Evolutionary conservation across 1,140 invertebrate species (phyloP).

Genomic region (Drosophila ercepeae): DNA sequence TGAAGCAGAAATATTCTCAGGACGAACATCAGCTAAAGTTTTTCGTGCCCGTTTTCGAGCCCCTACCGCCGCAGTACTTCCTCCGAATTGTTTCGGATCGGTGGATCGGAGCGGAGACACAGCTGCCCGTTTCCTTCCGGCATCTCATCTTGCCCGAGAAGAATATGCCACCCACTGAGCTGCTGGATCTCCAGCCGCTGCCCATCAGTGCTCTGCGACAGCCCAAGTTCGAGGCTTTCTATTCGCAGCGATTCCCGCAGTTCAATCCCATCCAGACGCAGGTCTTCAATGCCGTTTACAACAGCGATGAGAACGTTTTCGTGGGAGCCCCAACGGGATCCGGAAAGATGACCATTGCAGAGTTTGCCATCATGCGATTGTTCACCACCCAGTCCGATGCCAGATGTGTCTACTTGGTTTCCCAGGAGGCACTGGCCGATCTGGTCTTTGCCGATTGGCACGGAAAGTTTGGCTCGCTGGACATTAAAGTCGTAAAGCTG

Average conservation of each 20-base stretch:
- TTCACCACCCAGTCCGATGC: slow-evolving; percentile 89
- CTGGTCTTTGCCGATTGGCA: slow-evolving; percentile 96
- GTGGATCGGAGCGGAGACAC: slow-evolving; percentile 97
- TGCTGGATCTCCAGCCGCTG: slow-evolving; percentile 98
- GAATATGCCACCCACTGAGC: slow-evolving; percentile 98
- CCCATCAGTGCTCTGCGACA: slow-evolving; percentile 95
- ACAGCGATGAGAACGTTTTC: slow-evolving; percentile 99
- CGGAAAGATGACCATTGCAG: slow-evolving; percentile 98
- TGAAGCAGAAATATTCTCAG: slow-evolving; percentile 96
- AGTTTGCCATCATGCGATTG: slow-evolving; percentile 97
- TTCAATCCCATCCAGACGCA: slow-evolving; percentile 99
- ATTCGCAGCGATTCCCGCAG: slow-evolving; percentile 93
- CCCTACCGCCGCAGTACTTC: slow-evolving; percentile 99
- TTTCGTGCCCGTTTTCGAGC: slow-evolving; percentile 99
- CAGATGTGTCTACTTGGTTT: slow-evolving; percentile 96
- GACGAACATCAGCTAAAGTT: slow-evolving; percentile 99
- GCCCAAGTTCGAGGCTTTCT: slow-evolving; percentile 93
- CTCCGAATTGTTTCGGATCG: slow-evolving; percentile 91
- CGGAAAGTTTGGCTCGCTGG: slow-evolving; percentile 92
- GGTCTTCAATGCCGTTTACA: slow-evolving; percentile 99
- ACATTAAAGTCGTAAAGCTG: slow-evolving; percentile 90
- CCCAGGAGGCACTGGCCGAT: slow-evolving; percentile 96
- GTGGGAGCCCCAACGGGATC: slow-evolving; percentile 98
- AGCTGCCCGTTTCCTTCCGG: slow-evolving; percentile 98
- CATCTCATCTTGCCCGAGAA: slow-evolving; percentile 99